Percentiles rank a stretch among this genome's conserved stretches.
Conservation (phyloP, 2,797 vertebrate genomes). For the Sebastes matsubarae region DNA sequence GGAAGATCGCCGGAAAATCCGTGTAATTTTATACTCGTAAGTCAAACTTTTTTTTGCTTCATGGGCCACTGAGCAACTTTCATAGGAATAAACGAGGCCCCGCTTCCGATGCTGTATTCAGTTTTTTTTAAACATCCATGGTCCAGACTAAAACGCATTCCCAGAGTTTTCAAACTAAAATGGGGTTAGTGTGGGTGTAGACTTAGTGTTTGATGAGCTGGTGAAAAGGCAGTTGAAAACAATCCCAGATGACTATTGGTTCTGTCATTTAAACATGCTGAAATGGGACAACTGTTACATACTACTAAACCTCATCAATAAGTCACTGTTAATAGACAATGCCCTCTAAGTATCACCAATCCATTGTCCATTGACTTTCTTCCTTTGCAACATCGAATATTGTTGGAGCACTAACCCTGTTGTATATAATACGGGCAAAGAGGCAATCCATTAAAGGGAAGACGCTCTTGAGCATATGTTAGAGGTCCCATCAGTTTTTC, state of each 20-base stretch:
- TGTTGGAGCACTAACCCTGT: not conserved
- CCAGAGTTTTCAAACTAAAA: no score
- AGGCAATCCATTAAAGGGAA: not conserved
- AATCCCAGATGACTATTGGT: not conserved
- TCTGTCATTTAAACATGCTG: not conserved
- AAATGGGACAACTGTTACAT: not conserved
- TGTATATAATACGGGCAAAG: not conserved
- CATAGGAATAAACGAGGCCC: no score
- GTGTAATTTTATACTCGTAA: no score
- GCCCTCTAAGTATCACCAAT: not conserved
- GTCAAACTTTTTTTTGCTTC: no score
- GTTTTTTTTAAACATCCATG: no score
- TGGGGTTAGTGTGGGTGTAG: not conserved
- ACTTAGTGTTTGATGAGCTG: not conserved
- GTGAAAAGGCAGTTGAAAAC: not conserved
- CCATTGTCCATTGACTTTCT: not conserved
- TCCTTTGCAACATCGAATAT: not conserved
- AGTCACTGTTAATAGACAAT: not conserved
- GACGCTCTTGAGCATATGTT: not conserved
- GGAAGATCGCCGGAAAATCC: no score
- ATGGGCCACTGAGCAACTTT: no score
- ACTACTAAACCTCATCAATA: not conserved
- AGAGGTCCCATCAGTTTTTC: not conserved
- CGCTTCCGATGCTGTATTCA: no score
- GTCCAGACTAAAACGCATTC: no score